Evolutionary conservation across 2,888 invertebrate species (phyloP).

Genomic region (Cylindroiulus punctatus): DNA sequence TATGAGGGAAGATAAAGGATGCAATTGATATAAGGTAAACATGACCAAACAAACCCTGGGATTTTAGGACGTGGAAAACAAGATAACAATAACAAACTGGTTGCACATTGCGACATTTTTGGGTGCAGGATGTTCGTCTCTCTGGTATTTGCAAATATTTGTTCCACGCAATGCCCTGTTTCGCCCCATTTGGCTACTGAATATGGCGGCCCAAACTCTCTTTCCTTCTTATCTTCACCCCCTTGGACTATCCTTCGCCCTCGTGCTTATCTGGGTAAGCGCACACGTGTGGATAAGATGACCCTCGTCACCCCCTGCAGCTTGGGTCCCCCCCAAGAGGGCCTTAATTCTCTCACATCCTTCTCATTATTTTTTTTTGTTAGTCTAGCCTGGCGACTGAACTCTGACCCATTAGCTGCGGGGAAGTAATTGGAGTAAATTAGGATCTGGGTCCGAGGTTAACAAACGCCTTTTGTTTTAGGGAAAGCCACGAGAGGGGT

Average conservation of each 20-base stretch:
- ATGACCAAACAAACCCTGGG: not conserved
- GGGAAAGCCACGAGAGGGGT: not conserved
- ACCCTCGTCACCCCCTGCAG: conserved; percentile 1
- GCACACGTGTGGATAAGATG: conserved; percentile 32
- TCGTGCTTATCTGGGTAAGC: not conserved
- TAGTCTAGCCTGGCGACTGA: not conserved
- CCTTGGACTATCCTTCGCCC: not conserved
- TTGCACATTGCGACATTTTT: not conserved
- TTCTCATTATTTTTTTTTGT: not conserved
- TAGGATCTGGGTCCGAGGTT: not conserved
- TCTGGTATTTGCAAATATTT: conserved; percentile 9
- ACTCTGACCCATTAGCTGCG: not conserved
- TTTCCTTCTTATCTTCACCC: conserved; percentile 9
- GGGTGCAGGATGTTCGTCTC: not conserved
- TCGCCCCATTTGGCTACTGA: not conserved
- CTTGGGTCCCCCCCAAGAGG: not conserved
- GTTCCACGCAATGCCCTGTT: not conserved
- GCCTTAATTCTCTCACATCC: conserved; percentile 2
- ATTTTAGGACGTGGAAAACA: not conserved
- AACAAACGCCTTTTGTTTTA: not conserved
- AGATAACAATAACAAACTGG: conserved; percentile 9
- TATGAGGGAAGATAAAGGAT: not conserved
- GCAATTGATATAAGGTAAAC: not conserved
- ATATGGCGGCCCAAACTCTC: not conserved
- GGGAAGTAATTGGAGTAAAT: not conserved